These are phyloP conservation scores for Helarctos malayanus DNA, from an alignment of 2,797 vertebrate genomes.

Conservation along the genomic window DNA sequence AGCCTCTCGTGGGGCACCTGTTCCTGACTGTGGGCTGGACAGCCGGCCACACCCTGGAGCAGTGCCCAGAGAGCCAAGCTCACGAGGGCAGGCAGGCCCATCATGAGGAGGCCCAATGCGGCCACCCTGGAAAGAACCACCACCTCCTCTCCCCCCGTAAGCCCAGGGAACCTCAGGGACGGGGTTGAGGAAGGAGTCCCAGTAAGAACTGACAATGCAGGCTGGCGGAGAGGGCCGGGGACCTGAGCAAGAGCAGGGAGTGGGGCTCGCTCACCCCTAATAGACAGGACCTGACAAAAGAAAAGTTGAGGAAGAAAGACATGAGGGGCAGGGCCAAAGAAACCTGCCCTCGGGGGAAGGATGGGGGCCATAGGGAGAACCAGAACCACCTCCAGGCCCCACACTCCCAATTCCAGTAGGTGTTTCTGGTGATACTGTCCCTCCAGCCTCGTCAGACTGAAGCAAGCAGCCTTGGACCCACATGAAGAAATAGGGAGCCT, in stretches of 20 bases:
- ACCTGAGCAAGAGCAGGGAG: neutral
- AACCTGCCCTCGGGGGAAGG: neutral
- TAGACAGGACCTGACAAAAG: neutral
- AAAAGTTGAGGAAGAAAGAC: neutral
- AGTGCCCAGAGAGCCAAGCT: neutral
- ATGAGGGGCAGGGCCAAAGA: neutral
- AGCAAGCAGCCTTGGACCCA: neutral
- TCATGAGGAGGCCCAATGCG: fast-evolving
- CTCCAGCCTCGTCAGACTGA: neutral
- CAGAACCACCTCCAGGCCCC: neutral
- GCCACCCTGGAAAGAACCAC: neutral
- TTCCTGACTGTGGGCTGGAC: neutral
- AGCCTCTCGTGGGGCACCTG: neutral
- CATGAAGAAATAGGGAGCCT: neutral
- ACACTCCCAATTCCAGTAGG: neutral
- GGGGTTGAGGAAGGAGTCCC: neutral
- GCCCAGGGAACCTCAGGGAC: neutral
- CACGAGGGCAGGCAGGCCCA: neutral
- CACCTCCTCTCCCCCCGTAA: fast-evolving
- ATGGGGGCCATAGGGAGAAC: no score
- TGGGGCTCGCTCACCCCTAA: neutral
- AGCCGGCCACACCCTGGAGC: neutral
- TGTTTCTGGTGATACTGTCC: neutral
- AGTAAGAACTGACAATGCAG: neutral
- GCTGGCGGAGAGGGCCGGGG: neutral